These are phyloP conservation scores for Pemphigus obesinymphae DNA, from an alignment of 1,140 invertebrate genomes.

Conservation along the genomic window DNA sequence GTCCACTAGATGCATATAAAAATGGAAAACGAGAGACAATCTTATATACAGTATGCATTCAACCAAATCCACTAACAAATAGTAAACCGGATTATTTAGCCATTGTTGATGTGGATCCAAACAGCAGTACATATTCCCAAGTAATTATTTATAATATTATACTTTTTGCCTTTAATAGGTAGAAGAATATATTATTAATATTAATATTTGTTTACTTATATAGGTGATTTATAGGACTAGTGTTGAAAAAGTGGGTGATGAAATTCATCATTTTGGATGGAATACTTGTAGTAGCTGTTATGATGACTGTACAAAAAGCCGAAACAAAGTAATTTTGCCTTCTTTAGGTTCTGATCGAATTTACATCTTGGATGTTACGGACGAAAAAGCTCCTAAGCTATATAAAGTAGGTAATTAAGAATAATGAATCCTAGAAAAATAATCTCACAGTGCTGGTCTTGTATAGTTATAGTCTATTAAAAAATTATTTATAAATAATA, in stretches of 20 bases:
- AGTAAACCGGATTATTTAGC: conserved; percentile 78
- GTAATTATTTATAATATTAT: no score
- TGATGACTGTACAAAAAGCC: conserved; percentile 58
- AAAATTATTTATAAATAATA: no score
- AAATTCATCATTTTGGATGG: conserved; percentile 94
- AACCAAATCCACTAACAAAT: conserved; percentile 58
- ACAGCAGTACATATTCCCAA: conserved; percentile 78
- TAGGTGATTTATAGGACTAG: conserved; percentile 83
- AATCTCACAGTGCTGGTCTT: no score
- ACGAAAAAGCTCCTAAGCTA: conserved; percentile 63
- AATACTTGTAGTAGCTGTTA: conserved; percentile 91
- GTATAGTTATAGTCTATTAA: no score
- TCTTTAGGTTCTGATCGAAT: conserved; percentile 75
- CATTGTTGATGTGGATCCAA: conserved; percentile 86
- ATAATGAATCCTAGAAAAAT: no score
- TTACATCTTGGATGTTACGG: conserved; percentile 76
- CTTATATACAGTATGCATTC: conserved; percentile 81
- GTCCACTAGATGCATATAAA: conserved; percentile 74
- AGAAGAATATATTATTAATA: not conserved
- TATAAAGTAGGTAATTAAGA: no score
- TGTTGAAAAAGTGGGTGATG: conserved; percentile 75
- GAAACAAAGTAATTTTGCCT: conserved; percentile 79
- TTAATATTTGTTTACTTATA: conserved; percentile 50
- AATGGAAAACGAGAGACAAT: conserved; percentile 77
- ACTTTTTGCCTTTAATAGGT: no score